Evolutionary conservation across 2,797 vertebrate species (phyloP).

Genomic region (Peromyscus aztecus): DNA sequence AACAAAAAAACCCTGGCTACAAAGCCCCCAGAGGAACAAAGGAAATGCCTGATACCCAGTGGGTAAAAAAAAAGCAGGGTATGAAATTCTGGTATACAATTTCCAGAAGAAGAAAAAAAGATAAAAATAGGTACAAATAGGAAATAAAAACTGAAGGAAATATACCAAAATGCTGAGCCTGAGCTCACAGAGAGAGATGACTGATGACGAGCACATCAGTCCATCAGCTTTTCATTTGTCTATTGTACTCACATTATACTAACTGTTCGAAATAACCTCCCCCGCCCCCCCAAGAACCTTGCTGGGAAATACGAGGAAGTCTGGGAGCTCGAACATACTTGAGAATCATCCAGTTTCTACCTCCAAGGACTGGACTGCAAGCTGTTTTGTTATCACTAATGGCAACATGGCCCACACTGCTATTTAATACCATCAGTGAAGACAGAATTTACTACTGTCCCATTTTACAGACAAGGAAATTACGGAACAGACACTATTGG

Average conservation of each 20-base stretch:
- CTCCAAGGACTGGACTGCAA: background rate
- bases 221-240: background rate
- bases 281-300: no score
- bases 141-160: constrained; percentile 4
- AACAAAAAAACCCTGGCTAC: background rate
- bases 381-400: background rate
- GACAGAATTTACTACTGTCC: background rate
- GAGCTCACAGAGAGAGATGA: background rate
- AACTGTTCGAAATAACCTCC: constrained; percentile 1
- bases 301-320: background rate
- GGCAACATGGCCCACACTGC: background rate
- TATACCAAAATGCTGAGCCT: background rate
- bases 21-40: background rate
- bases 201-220: background rate
- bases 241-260: background rate
- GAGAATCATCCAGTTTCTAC: background rate
- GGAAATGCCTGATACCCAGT: constrained; percentile 19
- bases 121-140: background rate
- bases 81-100: constrained; percentile 17
- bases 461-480: constrained; percentile 42
- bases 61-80: background rate
- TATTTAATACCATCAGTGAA: background rate
- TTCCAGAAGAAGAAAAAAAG: background rate
- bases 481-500: constrained; percentile 18
- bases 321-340: background rate